Evolutionary conservation across 2,888 invertebrate species (phyloP).

Genomic region (Mayetiola destructor): DNA sequence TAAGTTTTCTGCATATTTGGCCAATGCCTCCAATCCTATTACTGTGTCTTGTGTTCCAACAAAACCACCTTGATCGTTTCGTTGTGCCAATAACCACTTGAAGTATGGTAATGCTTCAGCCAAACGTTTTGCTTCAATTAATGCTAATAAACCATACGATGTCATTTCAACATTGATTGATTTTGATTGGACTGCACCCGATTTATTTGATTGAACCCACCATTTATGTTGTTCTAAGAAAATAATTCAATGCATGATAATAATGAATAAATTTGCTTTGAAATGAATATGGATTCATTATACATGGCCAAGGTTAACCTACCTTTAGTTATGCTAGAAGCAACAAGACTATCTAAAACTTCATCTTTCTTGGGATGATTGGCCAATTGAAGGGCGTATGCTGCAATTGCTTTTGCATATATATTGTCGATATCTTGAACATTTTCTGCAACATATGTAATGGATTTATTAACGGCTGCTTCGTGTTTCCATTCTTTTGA

Average conservation of each 20-base stretch:
- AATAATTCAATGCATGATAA: background rate
- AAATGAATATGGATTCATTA: constrained; percentile 42
- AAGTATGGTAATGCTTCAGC: constrained; percentile 41
- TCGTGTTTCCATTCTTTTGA: constrained; percentile 23
- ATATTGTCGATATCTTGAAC: constrained; percentile 36
- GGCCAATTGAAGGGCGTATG: constrained; percentile 44
- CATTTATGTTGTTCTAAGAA: constrained; percentile 45
- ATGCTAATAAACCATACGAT: constrained; percentile 70
- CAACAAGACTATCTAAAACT: constrained; percentile 41
- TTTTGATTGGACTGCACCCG: constrained; percentile 37
- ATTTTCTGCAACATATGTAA: constrained; percentile 39
- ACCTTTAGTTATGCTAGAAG: constrained; percentile 37
- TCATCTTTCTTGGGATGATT: constrained; percentile 39
- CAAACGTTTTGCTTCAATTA: constrained; percentile 38
- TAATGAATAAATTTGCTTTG: constrained; percentile 52
- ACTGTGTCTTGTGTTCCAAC: constrained; percentile 65
- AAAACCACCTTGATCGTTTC: constrained; percentile 54
- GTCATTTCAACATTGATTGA: constrained; percentile 62
- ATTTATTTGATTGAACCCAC: constrained; percentile 49
- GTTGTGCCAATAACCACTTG: constrained; percentile 57
- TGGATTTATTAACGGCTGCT: constrained; percentile 38
- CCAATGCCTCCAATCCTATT: constrained; percentile 54
- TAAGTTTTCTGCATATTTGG: constrained; percentile 39
- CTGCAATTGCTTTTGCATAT: constrained; percentile 43
- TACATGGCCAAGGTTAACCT: constrained; percentile 66